Percentiles rank a stretch among this genome's conserved stretches.
Conservation (phyloP, 2,113 vertebrate species). For the Microcebus murinus region DNA sequence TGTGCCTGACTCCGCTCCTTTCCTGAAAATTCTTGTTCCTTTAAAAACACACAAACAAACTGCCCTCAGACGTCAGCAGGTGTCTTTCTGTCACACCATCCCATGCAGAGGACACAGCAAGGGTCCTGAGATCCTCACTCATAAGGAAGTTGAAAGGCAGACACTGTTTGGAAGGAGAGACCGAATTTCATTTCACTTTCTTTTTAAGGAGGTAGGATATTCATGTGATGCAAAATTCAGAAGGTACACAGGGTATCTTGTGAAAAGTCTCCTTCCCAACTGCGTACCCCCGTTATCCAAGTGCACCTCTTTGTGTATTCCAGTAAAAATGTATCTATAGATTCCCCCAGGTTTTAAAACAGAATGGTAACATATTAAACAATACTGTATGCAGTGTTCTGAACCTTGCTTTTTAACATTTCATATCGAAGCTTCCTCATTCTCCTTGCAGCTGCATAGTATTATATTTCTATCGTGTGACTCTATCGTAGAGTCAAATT, state of each 20-base stretch:
- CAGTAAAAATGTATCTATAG: not conserved
- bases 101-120: not conserved
- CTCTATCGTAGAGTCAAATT: rapidly evolving
- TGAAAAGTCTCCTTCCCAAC: not conserved
- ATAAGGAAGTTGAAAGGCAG: not conserved
- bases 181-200: not conserved
- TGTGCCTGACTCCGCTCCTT: not conserved
- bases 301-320: not conserved
- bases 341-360: not conserved
- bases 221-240: not conserved
- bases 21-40: not conserved
- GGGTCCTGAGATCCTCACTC: not conserved
- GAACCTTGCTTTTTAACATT: not conserved
- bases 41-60: not conserved
- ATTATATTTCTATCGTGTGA: not conserved
- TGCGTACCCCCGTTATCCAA: not conserved
- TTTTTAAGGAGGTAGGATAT: not conserved
- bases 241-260: not conserved
- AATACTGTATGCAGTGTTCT: no score
- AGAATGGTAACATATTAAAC: not conserved
- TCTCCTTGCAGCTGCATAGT: not conserved
- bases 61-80: not conserved
- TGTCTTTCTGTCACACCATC: rapidly evolving
- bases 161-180: not conserved
- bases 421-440: not conserved